Base-by-base conservation (phyloP, 2,797 vertebrate species). In the Hypotaenidia okinawae region DNA sequence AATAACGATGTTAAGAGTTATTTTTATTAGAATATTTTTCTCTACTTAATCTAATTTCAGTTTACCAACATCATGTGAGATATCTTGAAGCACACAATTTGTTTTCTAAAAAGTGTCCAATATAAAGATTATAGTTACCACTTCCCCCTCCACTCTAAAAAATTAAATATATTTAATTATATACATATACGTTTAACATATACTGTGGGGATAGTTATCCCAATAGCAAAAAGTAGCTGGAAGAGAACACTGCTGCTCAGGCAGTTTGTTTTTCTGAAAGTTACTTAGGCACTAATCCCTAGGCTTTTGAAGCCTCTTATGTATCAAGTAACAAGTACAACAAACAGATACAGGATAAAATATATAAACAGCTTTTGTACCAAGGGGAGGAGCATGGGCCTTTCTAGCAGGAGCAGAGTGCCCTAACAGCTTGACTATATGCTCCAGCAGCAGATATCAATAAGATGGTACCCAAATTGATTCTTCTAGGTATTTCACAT, bases 11-110 rank as follows among this genome's bases (percentile, higher is more conserved):
- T 55, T 66, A 68, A 89, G 81, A 58, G 35, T 22, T 6, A 11
- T 61, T 93, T 92, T 86, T 79, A 67, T 7, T 86, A 30, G 30
- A 77, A 33, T 85, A 62, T 91, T 94, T 94, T 22, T 22, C 68
- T 63, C 16, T 24, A 87, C 37, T 79, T 68, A 49, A 21, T 13
- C 67, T 87, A 66, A 74, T 87, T 80, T 43, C 30, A 43, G 39
- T 85, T 92, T 92, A 57, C 52, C 25, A 57, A 79, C 81, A 69
- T 28, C n/a, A 58, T 72, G 27, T 18, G 47, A 69, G 32, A 75
- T 51, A 82, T 39, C 8, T 67, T 84, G 35, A 80, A 90, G 81
- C 32, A 61, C 4, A 41, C n/a, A 79, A n/a, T 66, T 32, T 51
- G 11, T 19, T 81, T 90, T 57, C 45, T 25, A 63, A 77, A 76